These are phyloP conservation scores for Horisme vitalbata DNA, from an alignment of 2,888 invertebrate genomes.

Conservation along the genomic window DNA sequence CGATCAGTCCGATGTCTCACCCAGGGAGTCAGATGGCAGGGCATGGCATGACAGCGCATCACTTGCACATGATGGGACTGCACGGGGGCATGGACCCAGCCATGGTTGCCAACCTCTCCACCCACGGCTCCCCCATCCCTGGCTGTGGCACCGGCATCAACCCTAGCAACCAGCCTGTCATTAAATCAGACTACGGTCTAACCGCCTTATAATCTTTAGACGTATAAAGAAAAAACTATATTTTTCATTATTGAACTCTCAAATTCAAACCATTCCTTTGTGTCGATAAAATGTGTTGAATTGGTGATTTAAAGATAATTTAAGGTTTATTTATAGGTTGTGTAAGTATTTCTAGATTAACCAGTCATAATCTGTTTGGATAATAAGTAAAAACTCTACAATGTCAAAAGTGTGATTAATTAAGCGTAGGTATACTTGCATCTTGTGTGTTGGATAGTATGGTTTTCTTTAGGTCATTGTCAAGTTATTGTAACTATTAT, in stretches of 20 bases:
- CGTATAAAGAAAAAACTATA: constrained; percentile 72
- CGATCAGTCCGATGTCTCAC: constrained; percentile 79
- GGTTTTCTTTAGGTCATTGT: constrained; percentile 75
- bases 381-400: constrained; percentile 77
- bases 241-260: constrained; percentile 70
- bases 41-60: constrained; percentile 82
- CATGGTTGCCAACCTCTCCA: constrained; percentile 75
- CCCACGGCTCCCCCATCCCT: constrained; percentile 80
- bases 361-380: constrained; percentile 76
- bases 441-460: constrained; percentile 69
- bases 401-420: constrained; percentile 83
- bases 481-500: constrained; percentile 28
- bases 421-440: constrained; percentile 67
- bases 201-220: constrained; percentile 86
- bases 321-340: constrained; percentile 63
- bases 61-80: constrained; percentile 76
- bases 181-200: constrained; percentile 94
- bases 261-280: constrained; percentile 78
- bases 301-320: constrained; percentile 65
- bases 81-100: constrained; percentile 75
- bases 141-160: constrained; percentile 72
- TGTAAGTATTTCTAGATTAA: constrained; percentile 71
- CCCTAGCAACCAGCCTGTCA: constrained; percentile 80
- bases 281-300: constrained; percentile 76
- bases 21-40: constrained; percentile 73